Evolutionary conservation across 2,113 vertebrate genomes (phyloP).

Genomic region (Rhombomys opimus): DNA sequence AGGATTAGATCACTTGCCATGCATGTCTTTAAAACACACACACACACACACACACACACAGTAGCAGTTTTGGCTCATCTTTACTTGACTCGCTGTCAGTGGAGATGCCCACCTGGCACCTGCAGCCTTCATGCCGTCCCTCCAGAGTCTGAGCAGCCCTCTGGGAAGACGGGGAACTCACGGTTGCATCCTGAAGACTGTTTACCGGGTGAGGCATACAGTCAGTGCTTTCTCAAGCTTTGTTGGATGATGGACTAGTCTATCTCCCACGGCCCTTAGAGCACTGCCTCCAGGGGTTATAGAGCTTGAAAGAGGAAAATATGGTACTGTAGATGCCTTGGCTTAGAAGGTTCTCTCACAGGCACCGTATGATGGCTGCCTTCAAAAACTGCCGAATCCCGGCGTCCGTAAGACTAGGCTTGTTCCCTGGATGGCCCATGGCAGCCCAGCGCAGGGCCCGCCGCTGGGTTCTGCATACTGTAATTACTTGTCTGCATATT

Average conservation of each 20-base stretch:
- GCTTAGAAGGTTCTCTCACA: background rate
- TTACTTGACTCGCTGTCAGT: background rate
- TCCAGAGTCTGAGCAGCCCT: background rate
- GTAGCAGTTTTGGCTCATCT: background rate
- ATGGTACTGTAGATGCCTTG: background rate
- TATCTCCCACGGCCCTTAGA: background rate
- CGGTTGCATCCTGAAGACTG: background rate
- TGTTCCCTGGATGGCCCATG: background rate
- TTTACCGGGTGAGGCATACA: background rate
- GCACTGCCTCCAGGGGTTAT: background rate
- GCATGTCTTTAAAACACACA: background rate
- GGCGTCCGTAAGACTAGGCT: background rate
- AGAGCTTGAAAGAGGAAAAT: slow-evolving; percentile 13
- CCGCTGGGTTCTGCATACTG: background rate
- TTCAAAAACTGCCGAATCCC: background rate
- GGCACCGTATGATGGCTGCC: background rate
- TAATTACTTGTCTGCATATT: background rate
- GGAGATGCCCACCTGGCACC: background rate
- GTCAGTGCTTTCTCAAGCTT: background rate
- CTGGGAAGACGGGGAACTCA: background rate
- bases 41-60: too few relatives aligned
- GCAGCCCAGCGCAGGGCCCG: background rate
- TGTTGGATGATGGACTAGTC: background rate
- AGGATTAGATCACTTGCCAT: background rate
- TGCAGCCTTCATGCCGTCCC: background rate